These are phyloP conservation scores for Charaxes varanes DNA, from an alignment of 1,140 invertebrate species.

Conservation along the genomic window DNA sequence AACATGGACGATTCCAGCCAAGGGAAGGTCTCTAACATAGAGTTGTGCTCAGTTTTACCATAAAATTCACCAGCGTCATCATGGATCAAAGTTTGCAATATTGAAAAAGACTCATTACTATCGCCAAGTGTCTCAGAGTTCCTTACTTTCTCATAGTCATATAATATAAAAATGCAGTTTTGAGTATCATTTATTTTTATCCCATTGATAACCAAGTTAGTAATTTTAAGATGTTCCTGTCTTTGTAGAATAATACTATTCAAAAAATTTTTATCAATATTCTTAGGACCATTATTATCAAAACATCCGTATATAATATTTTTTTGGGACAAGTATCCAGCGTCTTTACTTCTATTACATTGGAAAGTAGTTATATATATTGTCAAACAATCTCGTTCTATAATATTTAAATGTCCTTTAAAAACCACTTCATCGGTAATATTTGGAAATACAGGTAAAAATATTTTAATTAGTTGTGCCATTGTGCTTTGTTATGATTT, in stretches of 20 bases:
- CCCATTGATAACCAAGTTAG: slow-evolving; percentile 32
- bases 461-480: slow-evolving; percentile 28
- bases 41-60: slow-evolving; percentile 13
- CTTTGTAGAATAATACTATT: slow-evolving; percentile 26
- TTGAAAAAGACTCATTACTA: slow-evolving; percentile 30
- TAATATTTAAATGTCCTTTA: slow-evolving; percentile 32
- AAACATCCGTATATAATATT: slow-evolving; percentile 33
- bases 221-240: slow-evolving; percentile 21
- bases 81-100: slow-evolving; percentile 36
- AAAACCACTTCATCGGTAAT: slow-evolving; percentile 28
- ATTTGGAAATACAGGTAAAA: slow-evolving; percentile 32
- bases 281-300: slow-evolving; percentile 11
- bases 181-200: slow-evolving; percentile 18
- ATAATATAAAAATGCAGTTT: slow-evolving; percentile 41
- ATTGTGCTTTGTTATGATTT: slow-evolving; percentile 6
- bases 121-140: slow-evolving; percentile 40
- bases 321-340: slow-evolving; percentile 13
- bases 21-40: slow-evolving; percentile 19
- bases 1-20: slow-evolving; percentile 52
- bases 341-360: slow-evolving; percentile 12
- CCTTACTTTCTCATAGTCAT: slow-evolving; percentile 45
- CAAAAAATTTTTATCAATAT: slow-evolving; percentile 15
- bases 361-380: slow-evolving; percentile 38
- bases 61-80: slow-evolving; percentile 16
- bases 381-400: slow-evolving; percentile 16